Conservation (phyloP, 2,888 invertebrate genomes). For the Physocephala rufipes region DNA sequence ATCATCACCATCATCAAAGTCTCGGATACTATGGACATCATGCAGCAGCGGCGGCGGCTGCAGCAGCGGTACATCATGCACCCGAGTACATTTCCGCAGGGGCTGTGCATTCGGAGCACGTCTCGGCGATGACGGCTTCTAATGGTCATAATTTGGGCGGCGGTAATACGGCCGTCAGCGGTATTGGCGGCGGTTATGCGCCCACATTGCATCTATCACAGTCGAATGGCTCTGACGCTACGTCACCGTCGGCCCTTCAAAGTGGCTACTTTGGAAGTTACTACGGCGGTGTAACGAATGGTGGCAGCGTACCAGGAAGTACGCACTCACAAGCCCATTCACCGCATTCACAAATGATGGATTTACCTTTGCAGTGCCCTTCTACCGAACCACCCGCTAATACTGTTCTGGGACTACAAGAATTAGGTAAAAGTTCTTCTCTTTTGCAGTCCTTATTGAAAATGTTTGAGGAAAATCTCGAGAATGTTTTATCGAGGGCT, state of each 20-base stretch:
- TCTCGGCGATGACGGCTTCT: slow-evolving; percentile 38
- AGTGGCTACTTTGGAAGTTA: slow-evolving; percentile 54
- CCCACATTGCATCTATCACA: slow-evolving; percentile 55
- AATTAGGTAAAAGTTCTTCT: slow-evolving; percentile 58
- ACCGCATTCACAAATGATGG: slow-evolving; percentile 64
- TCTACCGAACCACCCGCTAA: slow-evolving; percentile 65
- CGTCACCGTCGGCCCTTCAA: slow-evolving; percentile 37
- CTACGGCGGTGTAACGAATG: slow-evolving; percentile 62
- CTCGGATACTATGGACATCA: slow-evolving; percentile 60
- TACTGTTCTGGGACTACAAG: slow-evolving; percentile 65
- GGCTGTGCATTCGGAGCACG: slow-evolving; percentile 55
- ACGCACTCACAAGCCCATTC: slow-evolving; percentile 61
- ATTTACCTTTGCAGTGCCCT: slow-evolving; percentile 65
- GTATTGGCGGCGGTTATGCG: slow-evolving; percentile 54
- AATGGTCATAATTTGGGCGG: slow-evolving; percentile 49
- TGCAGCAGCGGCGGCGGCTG: slow-evolving; percentile 55
- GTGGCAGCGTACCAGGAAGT: slow-evolving; percentile 59
- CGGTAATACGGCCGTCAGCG: slow-evolving; percentile 49
- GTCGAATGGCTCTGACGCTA: slow-evolving; percentile 12
- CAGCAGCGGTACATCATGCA: slow-evolving; percentile 56
- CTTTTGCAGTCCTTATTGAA: no score
- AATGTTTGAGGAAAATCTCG: no score
- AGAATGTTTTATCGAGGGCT: no score
- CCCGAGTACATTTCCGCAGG: slow-evolving; percentile 59
- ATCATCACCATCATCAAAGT: slow-evolving; percentile 60